A percentile compares a stretch with the other conserved stretches of the same genome.
phyloP scores from a whole-genome alignment of 2,888 invertebrate genomes.

The Drosophila aldrichi region DNA sequence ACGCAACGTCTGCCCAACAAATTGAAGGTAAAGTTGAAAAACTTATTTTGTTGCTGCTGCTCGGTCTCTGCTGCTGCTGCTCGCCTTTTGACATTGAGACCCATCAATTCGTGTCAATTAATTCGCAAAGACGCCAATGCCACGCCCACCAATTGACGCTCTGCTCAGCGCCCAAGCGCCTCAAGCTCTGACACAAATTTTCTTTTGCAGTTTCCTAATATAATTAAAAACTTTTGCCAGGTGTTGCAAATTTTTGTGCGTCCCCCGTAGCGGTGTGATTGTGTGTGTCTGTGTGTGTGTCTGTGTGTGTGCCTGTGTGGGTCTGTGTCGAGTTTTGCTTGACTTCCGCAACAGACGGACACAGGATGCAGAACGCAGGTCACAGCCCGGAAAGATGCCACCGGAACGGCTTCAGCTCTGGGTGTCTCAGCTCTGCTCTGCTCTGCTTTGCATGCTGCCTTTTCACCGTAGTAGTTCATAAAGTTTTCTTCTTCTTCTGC shows the following conservation, averaged over 20 bases:
- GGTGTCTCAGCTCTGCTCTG: constrained; percentile 44
- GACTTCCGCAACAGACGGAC: constrained; percentile 58
- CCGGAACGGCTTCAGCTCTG: constrained; percentile 52
- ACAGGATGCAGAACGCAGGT: constrained; percentile 45
- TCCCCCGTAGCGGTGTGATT: constrained; percentile 10
- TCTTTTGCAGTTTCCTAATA: constrained; percentile 79
- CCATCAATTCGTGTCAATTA: constrained; percentile 84
- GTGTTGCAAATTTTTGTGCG: constrained; percentile 77
- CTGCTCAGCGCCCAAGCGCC: not conserved
- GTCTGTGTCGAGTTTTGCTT: constrained; percentile 46
- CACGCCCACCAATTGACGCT: constrained; percentile 48
- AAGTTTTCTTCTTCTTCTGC: constrained; percentile 49
- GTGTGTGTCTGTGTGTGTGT: constrained; percentile 21
- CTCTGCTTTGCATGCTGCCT: constrained; percentile 63
- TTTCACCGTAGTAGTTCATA: constrained; percentile 65
- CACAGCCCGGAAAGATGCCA: constrained; percentile 56
- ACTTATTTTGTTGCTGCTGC: constrained; percentile 42
- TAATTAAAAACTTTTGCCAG: constrained; percentile 84
- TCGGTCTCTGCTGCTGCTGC: constrained; percentile 18
- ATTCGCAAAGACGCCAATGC: constrained; percentile 73
- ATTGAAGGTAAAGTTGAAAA: constrained; percentile 75
- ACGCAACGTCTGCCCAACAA: constrained; percentile 69
- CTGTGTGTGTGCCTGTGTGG: constrained; percentile 30
- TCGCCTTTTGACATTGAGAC: constrained; percentile 81
- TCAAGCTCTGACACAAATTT: constrained; percentile 62